Conservation (phyloP, 1,140 invertebrate species). For the Drosophila equinoxialis region DNA sequence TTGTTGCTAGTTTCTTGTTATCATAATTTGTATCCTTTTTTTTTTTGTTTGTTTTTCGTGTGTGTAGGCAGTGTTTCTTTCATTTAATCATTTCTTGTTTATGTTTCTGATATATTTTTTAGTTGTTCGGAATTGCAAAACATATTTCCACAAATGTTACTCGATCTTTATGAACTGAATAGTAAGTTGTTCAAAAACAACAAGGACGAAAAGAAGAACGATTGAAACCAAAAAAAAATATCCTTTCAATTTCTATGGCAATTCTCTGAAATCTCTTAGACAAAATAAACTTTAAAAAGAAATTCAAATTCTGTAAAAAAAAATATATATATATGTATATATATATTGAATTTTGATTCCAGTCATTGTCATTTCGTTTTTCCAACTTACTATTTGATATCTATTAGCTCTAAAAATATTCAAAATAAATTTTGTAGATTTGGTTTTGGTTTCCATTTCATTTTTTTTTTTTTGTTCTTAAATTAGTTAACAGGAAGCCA, state of each 20-base stretch:
- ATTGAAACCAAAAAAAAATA: too few species aligned
- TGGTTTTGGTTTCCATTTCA: slow-evolving; percentile 36
- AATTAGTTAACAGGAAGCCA: slow-evolving; percentile 27
- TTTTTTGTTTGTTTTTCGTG: slow-evolving; percentile 44
- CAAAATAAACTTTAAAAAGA: too few species aligned
- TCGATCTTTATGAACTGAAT: background rate
- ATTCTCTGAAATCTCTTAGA: too few species aligned
- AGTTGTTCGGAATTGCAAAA: slow-evolving; percentile 14
- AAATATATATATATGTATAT: too few species aligned
- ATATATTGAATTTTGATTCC: background rate
- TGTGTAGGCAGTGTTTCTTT: slow-evolving; percentile 73
- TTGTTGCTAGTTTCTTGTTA: slow-evolving; percentile 68
- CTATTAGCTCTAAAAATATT: slow-evolving; percentile 15
- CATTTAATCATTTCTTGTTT: slow-evolving; percentile 45
- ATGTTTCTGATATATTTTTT: slow-evolving; percentile 52
- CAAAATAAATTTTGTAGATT: slow-evolving; percentile 35
- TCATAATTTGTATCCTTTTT: slow-evolving; percentile 19
- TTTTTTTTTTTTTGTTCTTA: slow-evolving; percentile 2
- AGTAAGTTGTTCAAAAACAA: background rate
- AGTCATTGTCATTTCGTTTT: too few species aligned
- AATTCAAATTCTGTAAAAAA: too few species aligned
- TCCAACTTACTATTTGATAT: background rate
- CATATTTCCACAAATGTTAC: too few species aligned
- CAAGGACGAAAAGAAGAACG: background rate
- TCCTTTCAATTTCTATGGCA: too few species aligned